Conservation (phyloP, 1,140 invertebrate species). For the Heliconius eleuchia region DNA sequence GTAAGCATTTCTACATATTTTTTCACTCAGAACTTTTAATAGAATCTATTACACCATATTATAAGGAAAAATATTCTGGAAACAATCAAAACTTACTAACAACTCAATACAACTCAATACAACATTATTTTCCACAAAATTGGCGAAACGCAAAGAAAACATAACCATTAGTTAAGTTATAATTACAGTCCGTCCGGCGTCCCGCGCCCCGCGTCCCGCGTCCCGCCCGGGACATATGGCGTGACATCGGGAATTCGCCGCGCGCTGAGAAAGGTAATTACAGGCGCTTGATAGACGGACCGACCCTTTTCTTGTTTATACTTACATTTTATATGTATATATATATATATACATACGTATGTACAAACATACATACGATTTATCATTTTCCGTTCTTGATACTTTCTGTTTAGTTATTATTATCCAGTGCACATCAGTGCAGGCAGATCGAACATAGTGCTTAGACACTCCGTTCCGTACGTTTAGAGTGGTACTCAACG, state of each 20-base stretch:
- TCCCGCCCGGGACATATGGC: constrained; percentile 68
- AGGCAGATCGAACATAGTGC: too few relatives aligned
- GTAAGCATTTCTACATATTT: too few relatives aligned
- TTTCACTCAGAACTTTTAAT: too few relatives aligned
- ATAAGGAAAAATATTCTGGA: neutral
- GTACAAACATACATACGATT: constrained; percentile 1
- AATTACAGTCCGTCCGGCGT: constrained; percentile 42
- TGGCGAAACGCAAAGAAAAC: constrained; percentile 19
- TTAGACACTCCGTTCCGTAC: too few relatives aligned
- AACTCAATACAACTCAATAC: neutral
- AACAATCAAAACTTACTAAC: neutral
- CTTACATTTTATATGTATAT: too few relatives aligned
- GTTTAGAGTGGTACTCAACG: too few relatives aligned
- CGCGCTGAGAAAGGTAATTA: constrained; percentile 69
- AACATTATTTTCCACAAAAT: constrained; percentile 19
- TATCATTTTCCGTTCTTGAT: constrained; percentile 1
- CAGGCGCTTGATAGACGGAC: constrained; percentile 68
- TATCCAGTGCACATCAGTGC: too few relatives aligned
- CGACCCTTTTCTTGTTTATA: constrained; percentile 57
- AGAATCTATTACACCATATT: too few relatives aligned
- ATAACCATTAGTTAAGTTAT: constrained; percentile 28
- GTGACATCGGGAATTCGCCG: constrained; percentile 72
- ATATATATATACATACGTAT: too few relatives aligned
- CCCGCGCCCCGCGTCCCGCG: neutral
- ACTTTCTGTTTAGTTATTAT: neutral